Evolutionary conservation across 2,113 vertebrate genomes (phyloP).

Genomic region (Neolamprologus sp.): DNA sequence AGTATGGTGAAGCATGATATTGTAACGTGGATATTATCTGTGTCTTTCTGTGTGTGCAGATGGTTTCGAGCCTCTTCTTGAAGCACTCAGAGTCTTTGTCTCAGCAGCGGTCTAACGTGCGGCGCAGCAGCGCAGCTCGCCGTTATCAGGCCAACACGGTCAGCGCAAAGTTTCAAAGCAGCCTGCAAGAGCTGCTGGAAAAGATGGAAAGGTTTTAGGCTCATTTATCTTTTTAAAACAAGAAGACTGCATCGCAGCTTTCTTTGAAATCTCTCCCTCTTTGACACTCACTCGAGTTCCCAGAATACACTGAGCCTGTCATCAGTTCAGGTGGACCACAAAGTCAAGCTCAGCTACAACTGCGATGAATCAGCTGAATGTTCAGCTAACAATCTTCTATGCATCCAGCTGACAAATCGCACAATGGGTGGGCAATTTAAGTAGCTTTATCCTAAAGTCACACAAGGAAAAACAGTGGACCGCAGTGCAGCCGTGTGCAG

Average conservation of each 20-base stretch:
- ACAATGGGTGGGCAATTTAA: neutral
- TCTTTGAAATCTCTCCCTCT: neutral
- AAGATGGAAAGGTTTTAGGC: slow-evolving; percentile 86
- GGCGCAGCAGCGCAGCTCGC: slow-evolving; percentile 78
- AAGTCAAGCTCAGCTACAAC: neutral
- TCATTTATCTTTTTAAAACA: neutral
- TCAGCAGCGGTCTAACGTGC: slow-evolving; percentile 76
- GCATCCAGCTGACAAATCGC: neutral
- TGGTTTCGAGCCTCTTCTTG: slow-evolving; percentile 87
- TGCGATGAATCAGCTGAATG: neutral
- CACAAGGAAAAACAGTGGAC: neutral
- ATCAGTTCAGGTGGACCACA: neutral
- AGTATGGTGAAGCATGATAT: neutral
- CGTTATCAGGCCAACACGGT: slow-evolving; percentile 88
- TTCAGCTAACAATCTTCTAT: neutral
- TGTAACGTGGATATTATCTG: neutral
- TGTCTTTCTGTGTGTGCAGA: slow-evolving; percentile 60
- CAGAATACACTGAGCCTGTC: neutral
- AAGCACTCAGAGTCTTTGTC: slow-evolving; percentile 76
- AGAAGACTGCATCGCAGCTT: neutral
- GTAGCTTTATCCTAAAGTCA: neutral
- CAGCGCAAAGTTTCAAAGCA: slow-evolving; percentile 90
- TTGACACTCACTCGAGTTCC: neutral
- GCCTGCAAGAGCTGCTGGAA: slow-evolving; percentile 88
- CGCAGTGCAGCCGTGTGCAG: neutral